Evolutionary conservation across 2,113 vertebrate species (phyloP).

Genomic region (Eclectus roratus): DNA sequence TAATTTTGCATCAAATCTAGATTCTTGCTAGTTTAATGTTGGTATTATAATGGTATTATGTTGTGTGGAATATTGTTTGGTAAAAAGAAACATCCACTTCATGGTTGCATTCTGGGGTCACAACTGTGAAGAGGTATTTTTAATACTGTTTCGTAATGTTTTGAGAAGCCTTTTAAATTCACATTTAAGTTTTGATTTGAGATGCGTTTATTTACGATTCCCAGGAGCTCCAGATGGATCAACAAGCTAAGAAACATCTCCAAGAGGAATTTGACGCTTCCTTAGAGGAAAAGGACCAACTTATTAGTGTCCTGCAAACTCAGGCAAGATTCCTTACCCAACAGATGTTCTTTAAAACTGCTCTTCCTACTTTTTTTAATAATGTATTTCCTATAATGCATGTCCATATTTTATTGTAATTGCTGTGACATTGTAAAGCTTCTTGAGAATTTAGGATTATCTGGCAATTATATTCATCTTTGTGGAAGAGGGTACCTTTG

Average conservation of each 20-base stretch:
- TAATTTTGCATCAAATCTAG: not conserved
- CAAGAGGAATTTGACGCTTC: slow-evolving; percentile 95
- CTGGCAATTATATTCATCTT: not conserved
- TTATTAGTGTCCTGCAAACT: slow-evolving; percentile 94
- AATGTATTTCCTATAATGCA: not conserved
- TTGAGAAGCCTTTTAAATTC: not conserved
- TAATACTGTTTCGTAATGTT: not conserved
- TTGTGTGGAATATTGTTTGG: not conserved
- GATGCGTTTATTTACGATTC: not conserved
- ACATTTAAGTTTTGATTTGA: not conserved
- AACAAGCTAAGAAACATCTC: slow-evolving; percentile 97
- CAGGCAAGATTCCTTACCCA: slow-evolving; percentile 75
- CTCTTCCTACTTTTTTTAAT: not conserved
- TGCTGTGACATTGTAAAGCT: not conserved
- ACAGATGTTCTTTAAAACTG: not conserved
- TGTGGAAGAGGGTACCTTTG: not conserved
- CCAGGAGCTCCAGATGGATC: slow-evolving; percentile 97
- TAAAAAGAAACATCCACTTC: not conserved
- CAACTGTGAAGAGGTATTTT: not conserved
- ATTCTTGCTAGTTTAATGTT: not conserved
- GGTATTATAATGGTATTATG: not conserved
- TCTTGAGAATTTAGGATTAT: not conserved
- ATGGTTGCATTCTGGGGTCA: not conserved
- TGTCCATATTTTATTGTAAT: not conserved
- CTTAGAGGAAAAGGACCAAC: slow-evolving; percentile 94